A percentile compares a stretch with the other conserved stretches of the same genome.
Conservation (phyloP, 2,888 invertebrate genomes). For the Stegana nigrithorax region DNA sequence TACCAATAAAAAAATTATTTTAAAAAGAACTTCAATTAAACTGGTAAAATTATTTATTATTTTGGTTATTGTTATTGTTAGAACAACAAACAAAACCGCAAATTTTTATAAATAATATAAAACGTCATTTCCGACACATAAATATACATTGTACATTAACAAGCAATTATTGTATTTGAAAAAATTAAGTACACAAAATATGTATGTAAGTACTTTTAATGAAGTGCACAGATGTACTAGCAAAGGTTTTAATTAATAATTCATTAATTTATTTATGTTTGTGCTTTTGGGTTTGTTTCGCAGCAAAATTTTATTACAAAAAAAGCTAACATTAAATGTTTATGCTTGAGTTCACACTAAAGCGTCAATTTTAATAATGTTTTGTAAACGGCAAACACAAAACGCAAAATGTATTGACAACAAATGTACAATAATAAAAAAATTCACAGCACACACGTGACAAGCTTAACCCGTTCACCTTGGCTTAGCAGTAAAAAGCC, state of each 20-base stretch:
- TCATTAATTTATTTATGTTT: not conserved
- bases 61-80: too few species aligned
- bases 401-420: not conserved
- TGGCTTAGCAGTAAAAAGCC: not conserved
- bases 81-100: too few species aligned
- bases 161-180: conserved; percentile 1
- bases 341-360: too few species aligned
- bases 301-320: too few species aligned
- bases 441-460: conserved; percentile 9
- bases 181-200: not conserved
- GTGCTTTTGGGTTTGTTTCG: too few species aligned
- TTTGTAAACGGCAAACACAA: too few species aligned
- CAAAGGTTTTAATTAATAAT: not conserved
- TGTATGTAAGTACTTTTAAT: not conserved
- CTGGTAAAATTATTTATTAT: too few species aligned
- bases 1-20: too few species aligned
- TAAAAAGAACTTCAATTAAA: too few species aligned
- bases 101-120: too few species aligned
- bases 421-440: not conserved
- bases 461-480: conserved; percentile 1
- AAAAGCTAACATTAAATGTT: too few species aligned
- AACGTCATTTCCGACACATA: conserved; percentile 19
- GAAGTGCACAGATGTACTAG: not conserved
- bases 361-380: too few species aligned
- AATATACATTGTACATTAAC: conserved; percentile 6